Conservation (phyloP, 2,797 vertebrate species). For the Columba guinea region DNA sequence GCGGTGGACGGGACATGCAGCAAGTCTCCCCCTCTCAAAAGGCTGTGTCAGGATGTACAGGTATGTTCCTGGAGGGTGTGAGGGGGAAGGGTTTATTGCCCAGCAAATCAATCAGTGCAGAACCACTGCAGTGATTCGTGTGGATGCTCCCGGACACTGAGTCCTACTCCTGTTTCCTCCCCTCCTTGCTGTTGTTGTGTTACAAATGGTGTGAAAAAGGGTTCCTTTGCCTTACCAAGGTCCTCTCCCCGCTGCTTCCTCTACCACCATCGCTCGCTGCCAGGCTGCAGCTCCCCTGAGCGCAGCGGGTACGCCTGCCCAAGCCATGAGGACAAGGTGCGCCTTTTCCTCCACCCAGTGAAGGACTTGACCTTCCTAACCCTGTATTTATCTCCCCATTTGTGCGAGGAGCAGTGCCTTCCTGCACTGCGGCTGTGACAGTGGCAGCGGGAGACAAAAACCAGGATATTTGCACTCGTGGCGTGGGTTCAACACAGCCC, state of each 20-base stretch:
- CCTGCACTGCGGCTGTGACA: background rate
- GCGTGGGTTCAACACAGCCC: background rate
- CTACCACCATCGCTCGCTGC: background rate
- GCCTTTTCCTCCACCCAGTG: background rate
- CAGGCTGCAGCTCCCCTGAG: background rate
- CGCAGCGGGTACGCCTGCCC: background rate
- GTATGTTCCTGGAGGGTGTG: conserved; percentile 69
- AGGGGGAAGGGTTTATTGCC: background rate
- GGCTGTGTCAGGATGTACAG: conserved; percentile 88
- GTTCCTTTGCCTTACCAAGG: background rate
- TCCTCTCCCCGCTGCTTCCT: background rate
- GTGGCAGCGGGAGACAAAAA: background rate
- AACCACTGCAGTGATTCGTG: background rate
- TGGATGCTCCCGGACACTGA: background rate
- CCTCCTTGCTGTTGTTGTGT: background rate
- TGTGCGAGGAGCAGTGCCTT: background rate
- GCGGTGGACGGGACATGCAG: conserved; percentile 60
- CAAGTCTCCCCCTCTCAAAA: conserved; percentile 89
- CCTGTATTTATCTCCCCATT: background rate
- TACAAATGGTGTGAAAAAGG: background rate
- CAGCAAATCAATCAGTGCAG: background rate
- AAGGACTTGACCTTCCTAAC: background rate
- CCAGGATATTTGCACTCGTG: background rate
- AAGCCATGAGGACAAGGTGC: background rate
- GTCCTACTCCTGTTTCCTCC: background rate